A percentile compares a stretch with the other conserved stretches of the same genome.
These are phyloP conservation scores for Drosophila mercatorum DNA, from an alignment of 2,888 invertebrate species.

Conservation along the genomic window DNA sequence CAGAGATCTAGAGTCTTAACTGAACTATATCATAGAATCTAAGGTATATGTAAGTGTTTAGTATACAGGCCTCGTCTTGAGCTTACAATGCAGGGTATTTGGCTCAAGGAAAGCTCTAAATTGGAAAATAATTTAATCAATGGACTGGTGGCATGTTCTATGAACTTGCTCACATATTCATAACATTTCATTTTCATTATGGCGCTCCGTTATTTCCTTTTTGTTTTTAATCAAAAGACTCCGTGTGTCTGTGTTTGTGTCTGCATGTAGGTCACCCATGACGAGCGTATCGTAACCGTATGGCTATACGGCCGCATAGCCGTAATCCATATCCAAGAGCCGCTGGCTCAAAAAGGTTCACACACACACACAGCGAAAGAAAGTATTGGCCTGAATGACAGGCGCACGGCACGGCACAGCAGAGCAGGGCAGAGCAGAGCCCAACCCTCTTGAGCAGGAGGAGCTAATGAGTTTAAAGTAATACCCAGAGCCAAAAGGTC, in stretches of 20 bases:
- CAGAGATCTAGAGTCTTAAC: not conserved
- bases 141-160: conserved; percentile 20
- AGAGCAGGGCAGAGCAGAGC: conserved; percentile 26
- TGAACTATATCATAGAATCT: not conserved
- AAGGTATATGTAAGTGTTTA: not conserved
- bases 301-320: conserved; percentile 5
- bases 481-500: conserved; percentile 2
- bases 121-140: conserved; percentile 72
- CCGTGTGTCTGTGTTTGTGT: conserved; percentile 9
- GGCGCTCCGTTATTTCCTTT: conserved; percentile 16
- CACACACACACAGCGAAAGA: not conserved
- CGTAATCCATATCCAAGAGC: conserved; percentile 50
- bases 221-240: conserved; percentile 70
- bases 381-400: conserved; percentile 28
- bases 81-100: conserved; percentile 19
- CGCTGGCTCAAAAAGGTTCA: conserved; percentile 60
- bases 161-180: conserved; percentile 40
- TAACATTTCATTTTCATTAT: conserved; percentile 34
- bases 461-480: conserved; percentile 2
- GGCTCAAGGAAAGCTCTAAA: conserved; percentile 37
- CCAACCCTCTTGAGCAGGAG: conserved; percentile 15
- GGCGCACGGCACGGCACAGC: conserved; percentile 30
- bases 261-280: conserved; percentile 67
- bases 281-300: conserved; percentile 57
- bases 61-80: not conserved